phyloP scores from a whole-genome alignment of 2,797 vertebrate species.

The Todus mexicanus region DNA sequence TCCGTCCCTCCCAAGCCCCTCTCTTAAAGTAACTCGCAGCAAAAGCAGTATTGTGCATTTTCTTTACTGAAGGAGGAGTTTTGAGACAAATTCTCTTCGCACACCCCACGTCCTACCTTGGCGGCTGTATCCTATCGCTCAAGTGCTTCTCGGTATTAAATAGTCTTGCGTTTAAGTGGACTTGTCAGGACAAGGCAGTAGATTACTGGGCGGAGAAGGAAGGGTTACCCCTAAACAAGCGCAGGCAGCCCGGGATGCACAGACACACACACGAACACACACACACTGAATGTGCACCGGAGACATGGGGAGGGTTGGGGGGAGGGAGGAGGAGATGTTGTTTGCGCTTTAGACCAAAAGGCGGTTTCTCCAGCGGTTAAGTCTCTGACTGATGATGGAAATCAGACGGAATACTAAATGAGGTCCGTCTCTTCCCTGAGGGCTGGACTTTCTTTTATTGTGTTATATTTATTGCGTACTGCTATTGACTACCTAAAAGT shows the following conservation, averaged over 20 bases:
- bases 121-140: not conserved
- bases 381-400: not conserved
- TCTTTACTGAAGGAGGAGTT: not conserved
- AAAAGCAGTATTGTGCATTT: not conserved
- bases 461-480: not conserved
- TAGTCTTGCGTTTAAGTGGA: not conserved
- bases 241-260: not conserved
- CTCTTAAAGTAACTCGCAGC: conserved; percentile 3
- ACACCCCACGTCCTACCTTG: not conserved
- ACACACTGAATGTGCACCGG: not conserved
- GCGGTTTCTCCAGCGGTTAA: not conserved
- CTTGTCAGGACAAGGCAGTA: conserved; percentile 47
- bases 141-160: not conserved
- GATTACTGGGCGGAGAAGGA: not conserved
- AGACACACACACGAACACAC: not conserved
- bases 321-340: not conserved
- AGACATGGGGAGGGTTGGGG: not conserved
- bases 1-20: not conserved
- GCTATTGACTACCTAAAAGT: conserved; percentile 29
- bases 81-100: not conserved
- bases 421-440: not conserved
- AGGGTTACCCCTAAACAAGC: conserved; percentile 7
- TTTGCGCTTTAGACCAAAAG: conserved; percentile 4
- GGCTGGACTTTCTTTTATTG: not conserved
- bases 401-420: conserved; percentile 10